These are phyloP conservation scores for Caretta caretta DNA, from an alignment of 2,113 vertebrate genomes.

Conservation along the genomic window DNA sequence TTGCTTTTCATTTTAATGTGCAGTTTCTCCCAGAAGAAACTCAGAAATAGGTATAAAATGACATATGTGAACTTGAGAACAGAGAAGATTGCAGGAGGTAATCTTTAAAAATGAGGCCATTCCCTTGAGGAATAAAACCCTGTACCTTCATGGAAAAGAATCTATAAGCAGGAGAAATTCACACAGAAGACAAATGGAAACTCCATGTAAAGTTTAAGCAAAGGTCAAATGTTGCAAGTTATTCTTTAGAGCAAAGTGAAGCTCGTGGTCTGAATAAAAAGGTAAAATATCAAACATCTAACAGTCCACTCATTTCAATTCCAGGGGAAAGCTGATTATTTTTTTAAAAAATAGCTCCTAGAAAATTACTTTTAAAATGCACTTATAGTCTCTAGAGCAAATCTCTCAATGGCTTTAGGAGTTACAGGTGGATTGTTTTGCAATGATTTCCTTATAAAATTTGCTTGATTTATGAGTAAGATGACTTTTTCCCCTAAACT, in stretches of 20 bases:
- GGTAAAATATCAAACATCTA: slow-evolving; percentile 1
- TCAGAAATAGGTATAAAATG: slow-evolving; percentile 9
- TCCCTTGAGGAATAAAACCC: slow-evolving; percentile 22
- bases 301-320: not conserved
- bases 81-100: not conserved
- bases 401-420: not conserved
- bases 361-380: not conserved
- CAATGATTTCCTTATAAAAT: not conserved
- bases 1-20: slow-evolving; percentile 20
- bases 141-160: slow-evolving; percentile 28
- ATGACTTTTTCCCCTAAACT: rapidly evolving
- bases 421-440: not conserved
- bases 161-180: slow-evolving; percentile 45
- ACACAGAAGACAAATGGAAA: slow-evolving; percentile 49
- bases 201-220: slow-evolving; percentile 53
- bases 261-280: slow-evolving; percentile 20
- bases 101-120: slow-evolving; percentile 46
- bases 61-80: slow-evolving; percentile 17
- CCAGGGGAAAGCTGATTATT: slow-evolving; percentile 8
- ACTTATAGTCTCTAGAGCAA: not conserved
- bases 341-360: not conserved
- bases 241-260: not conserved
- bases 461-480: not conserved
- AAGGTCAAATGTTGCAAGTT: slow-evolving; percentile 43
- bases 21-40: slow-evolving; percentile 37